Percentiles rank a stretch among this genome's conserved stretches.
Evolutionary conservation across 2,797 vertebrate species (phyloP).

Genomic region (Podargus strigoides): DNA sequence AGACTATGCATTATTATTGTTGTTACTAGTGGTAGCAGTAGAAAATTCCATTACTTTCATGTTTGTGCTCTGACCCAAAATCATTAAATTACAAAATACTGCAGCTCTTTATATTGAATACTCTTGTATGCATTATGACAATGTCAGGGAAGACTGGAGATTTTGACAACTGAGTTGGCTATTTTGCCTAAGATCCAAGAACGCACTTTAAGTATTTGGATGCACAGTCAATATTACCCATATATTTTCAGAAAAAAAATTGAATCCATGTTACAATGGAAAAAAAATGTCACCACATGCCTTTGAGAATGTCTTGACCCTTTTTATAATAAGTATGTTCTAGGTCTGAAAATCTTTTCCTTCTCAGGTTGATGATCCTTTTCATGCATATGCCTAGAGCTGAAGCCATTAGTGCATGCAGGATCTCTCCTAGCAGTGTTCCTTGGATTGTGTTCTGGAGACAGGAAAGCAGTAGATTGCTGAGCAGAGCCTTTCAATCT

Average conservation of each 20-base stretch:
- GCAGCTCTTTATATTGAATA: neutral
- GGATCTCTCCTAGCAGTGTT: neutral
- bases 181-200: neutral
- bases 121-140: fast-evolving
- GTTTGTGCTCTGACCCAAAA: neutral
- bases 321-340: neutral
- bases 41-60: neutral
- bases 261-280: neutral
- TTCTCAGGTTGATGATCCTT: neutral
- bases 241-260: neutral
- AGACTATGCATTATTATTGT: neutral
- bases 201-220: neutral
- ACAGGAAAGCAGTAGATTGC: neutral
- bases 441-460: neutral
- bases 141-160: neutral
- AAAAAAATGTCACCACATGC: neutral
- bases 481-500: neutral
- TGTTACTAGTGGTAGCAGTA: neutral
- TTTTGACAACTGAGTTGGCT: neutral
- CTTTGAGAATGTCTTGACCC: neutral
- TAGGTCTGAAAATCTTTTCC: neutral
- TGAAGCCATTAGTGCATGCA: neutral
- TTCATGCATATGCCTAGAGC: neutral
- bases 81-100: neutral
- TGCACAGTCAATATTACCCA: neutral